These are phyloP conservation scores for Cephalotes varians DNA, from an alignment of 2,888 invertebrate genomes.

Conservation along the genomic window DNA sequence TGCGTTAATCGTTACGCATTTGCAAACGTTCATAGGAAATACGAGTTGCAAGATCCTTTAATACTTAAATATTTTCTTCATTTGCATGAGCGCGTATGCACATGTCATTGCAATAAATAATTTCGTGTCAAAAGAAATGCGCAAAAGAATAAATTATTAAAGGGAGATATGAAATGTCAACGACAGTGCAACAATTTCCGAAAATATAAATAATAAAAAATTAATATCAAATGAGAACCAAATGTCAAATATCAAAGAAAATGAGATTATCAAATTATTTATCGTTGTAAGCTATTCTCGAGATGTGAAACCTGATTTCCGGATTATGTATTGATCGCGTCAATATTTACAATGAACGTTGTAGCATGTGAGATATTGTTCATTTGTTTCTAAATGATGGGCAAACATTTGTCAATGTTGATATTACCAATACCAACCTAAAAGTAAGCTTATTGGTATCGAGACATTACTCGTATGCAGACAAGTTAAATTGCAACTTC, in stretches of 20 bases:
- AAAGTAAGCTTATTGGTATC: slow-evolving; percentile 38
- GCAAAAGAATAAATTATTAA: not conserved
- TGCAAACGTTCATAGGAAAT: slow-evolving; percentile 24
- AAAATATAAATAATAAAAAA: not conserved
- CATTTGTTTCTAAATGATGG: slow-evolving; percentile 49
- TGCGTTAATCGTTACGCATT: slow-evolving; percentile 30
- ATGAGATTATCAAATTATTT: slow-evolving; percentile 10
- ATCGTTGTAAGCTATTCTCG: not conserved
- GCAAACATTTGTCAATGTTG: slow-evolving; percentile 41
- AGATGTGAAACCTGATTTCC: slow-evolving; percentile 2
- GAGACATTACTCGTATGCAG: slow-evolving; percentile 42
- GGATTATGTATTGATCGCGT: slow-evolving; percentile 13
- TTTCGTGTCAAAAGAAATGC: not conserved
- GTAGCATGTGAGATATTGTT: slow-evolving; percentile 35
- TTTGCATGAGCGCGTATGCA: not conserved
- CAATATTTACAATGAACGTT: slow-evolving; percentile 31
- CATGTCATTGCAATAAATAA: not conserved
- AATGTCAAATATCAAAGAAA: not conserved
- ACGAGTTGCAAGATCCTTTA: not conserved
- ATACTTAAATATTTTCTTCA: slow-evolving; percentile 20
- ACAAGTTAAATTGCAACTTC: slow-evolving; percentile 45
- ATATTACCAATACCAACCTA: slow-evolving; percentile 39
- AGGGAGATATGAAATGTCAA: not conserved
- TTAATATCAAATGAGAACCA: not conserved
- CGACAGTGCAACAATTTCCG: not conserved